phyloP scores from a whole-genome alignment of 2,797 vertebrate species.

The Esox masquinongy region DNA sequence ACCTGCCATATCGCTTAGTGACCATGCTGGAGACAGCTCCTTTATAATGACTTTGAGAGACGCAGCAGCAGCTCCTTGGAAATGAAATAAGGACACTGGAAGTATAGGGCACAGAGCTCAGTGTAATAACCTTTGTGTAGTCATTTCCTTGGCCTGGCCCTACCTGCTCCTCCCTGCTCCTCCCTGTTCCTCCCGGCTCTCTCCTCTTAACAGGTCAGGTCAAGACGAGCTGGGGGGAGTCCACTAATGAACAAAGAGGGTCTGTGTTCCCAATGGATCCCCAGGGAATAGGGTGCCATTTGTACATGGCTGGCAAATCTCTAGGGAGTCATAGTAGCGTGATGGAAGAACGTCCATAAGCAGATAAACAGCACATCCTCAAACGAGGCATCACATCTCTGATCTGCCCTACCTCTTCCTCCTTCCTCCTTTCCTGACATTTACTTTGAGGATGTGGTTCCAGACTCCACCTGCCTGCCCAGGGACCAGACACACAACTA shows the following conservation, averaged over 20 bases:
- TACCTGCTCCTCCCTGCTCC: constrained; percentile 16
- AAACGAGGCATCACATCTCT: neutral
- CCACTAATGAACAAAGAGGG: constrained; percentile 71
- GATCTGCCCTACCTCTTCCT: constrained; percentile 9
- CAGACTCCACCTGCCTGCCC: constrained; percentile 29
- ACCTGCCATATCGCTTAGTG: constrained; percentile 61
- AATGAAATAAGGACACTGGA: constrained; percentile 62
- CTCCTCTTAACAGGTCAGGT: constrained; percentile 50
- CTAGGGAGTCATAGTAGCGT: neutral
- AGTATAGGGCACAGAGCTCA: constrained; percentile 58
- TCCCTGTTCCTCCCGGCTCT: neutral
- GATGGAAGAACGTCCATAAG: neutral
- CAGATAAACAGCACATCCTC: neutral
- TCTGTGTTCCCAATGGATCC: constrained; percentile 6
- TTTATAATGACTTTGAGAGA: constrained; percentile 38
- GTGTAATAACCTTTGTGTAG: constrained; percentile 42
- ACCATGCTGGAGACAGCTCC: constrained; percentile 43
- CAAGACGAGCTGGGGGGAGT: constrained; percentile 49
- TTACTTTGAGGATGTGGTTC: constrained; percentile 37
- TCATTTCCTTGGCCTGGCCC: constrained; percentile 57
- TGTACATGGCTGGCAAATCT: neutral
- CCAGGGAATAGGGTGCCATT: neutral
- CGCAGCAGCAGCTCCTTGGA: constrained; percentile 47
- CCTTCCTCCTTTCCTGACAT: constrained; percentile 33
- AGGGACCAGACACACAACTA: constrained; percentile 31